Percentiles rank a stretch among this genome's conserved stretches.
Conservation (phyloP, 2,797 vertebrate species). For the Sardinella longiceps region DNA sequence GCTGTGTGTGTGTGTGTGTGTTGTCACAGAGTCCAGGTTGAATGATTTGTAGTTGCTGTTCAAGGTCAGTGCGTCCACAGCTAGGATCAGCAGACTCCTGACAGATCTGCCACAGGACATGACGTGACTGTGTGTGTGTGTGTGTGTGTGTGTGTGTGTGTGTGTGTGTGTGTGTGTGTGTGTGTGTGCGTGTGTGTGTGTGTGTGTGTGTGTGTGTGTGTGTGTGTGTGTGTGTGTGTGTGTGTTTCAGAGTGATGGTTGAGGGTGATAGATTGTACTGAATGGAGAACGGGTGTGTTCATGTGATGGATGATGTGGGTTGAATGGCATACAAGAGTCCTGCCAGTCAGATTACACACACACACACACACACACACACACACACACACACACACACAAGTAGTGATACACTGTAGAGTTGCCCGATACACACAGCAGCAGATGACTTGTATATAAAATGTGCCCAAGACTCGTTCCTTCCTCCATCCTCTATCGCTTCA, state of each 20-base stretch:
- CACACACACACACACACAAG: constrained; percentile 17
- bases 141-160: constrained; percentile 6
- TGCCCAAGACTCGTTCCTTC: too few relatives aligned
- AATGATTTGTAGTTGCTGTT: background rate
- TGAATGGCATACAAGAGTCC: constrained; percentile 6
- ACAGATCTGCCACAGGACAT: constrained; percentile 1
- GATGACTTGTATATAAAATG: too few relatives aligned
- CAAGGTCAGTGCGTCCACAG: background rate
- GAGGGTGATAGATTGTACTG: background rate
- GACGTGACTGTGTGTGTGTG: constrained; percentile 7
- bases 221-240: background rate
- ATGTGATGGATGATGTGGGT: background rate
- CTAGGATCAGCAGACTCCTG: background rate
- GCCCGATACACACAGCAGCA: background rate
- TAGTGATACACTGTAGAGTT: too few relatives aligned
- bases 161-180: background rate
- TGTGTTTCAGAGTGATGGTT: background rate
- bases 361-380: constrained; percentile 1
- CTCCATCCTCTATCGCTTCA: background rate
- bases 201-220: constrained; percentile 18
- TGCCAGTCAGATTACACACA: background rate
- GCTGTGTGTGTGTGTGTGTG: background rate
- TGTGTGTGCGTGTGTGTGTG: constrained; percentile 24
- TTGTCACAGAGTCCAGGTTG: constrained; percentile 10
- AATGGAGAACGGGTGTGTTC: background rate